Percentiles rank a stretch among this genome's conserved stretches.
These are phyloP conservation scores for Zeuzera pyrina DNA, from an alignment of 2,888 invertebrate genomes.

Conservation along the genomic window DNA sequence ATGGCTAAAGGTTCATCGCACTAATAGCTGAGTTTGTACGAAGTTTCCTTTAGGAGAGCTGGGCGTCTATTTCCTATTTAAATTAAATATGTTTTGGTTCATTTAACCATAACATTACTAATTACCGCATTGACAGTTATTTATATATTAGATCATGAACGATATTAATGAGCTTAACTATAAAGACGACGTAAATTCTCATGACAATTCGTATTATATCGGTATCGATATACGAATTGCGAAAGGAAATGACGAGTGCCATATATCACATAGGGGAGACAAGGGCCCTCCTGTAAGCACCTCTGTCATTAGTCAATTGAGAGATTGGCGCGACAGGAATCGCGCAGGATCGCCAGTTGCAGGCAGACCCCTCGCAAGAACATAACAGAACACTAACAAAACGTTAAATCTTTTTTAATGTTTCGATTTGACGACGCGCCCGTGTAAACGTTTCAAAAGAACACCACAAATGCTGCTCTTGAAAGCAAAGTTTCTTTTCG, in stretches of 20 bases:
- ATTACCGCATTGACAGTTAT: too few relatives aligned
- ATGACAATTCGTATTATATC: too few relatives aligned
- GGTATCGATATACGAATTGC: conserved; percentile 34
- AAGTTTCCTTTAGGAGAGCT: too few relatives aligned
- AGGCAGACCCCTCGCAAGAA: conserved; percentile 29
- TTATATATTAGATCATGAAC: too few relatives aligned
- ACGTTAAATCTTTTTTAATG: not conserved
- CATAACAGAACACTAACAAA: conserved; percentile 18
- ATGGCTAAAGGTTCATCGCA: too few relatives aligned
- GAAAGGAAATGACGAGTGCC: conserved; percentile 50
- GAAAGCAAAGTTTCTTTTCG: conserved; percentile 28
- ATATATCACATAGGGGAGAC: conserved; percentile 52
- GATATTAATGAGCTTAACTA: too few relatives aligned
- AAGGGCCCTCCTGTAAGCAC: conserved; percentile 53
- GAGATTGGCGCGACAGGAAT: conserved; percentile 48
- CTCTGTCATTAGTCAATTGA: conserved; percentile 63
- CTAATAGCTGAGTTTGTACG: too few relatives aligned
- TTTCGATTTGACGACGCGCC: not conserved
- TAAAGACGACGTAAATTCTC: too few relatives aligned
- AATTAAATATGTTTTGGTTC: too few relatives aligned
- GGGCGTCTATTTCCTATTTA: too few relatives aligned
- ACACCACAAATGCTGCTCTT: conserved; percentile 34
- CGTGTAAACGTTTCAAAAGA: not conserved
- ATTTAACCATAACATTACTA: too few relatives aligned
- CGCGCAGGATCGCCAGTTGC: conserved; percentile 32